These are phyloP conservation scores for Acanthochromis polyacanthus DNA, from an alignment of 2,113 vertebrate genomes.

Conservation along the genomic window DNA sequence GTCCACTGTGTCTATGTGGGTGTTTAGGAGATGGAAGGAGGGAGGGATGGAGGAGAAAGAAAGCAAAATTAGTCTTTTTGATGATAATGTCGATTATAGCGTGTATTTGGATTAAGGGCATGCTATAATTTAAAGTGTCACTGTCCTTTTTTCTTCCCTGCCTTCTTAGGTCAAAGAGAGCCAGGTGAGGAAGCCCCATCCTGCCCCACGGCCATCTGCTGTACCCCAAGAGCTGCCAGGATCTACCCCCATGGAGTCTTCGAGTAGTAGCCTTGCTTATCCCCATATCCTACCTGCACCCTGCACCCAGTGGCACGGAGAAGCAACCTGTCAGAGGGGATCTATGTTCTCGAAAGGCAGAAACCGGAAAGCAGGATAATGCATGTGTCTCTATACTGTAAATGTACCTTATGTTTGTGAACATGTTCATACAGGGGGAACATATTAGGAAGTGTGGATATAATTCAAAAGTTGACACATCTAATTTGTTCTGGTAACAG, in stretches of 20 bases:
- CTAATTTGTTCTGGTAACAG: slow-evolving; percentile 12
- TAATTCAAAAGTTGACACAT: slow-evolving; percentile 1
- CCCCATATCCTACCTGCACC: slow-evolving; percentile 33
- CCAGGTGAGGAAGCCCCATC: slow-evolving; percentile 70
- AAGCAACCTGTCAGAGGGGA: slow-evolving; percentile 59
- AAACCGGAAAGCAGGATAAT: slow-evolving; percentile 23
- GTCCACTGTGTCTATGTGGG: slow-evolving; percentile 5
- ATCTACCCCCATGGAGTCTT: slow-evolving; percentile 59
- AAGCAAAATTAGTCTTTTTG: slow-evolving; percentile 16
- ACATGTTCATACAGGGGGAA: background rate
- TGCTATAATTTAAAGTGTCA: background rate
- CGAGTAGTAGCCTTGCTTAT: slow-evolving; percentile 47
- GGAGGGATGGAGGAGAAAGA: slow-evolving; percentile 8
- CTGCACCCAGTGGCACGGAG: slow-evolving; percentile 54
- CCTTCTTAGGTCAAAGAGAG: slow-evolving; percentile 72
- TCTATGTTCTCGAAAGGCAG: slow-evolving; percentile 31
- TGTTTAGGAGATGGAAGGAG: slow-evolving; percentile 2
- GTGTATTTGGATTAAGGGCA: slow-evolving; percentile 7
- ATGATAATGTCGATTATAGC: background rate
- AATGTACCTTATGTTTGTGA: background rate
- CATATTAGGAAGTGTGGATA: background rate
- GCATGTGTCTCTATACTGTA: background rate
- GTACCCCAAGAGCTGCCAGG: slow-evolving; percentile 79
- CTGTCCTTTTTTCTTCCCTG: slow-evolving; percentile 21
- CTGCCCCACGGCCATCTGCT: slow-evolving; percentile 80